phyloP scores from a whole-genome alignment of 2,797 vertebrate species.

The Dipus sagitta region DNA sequence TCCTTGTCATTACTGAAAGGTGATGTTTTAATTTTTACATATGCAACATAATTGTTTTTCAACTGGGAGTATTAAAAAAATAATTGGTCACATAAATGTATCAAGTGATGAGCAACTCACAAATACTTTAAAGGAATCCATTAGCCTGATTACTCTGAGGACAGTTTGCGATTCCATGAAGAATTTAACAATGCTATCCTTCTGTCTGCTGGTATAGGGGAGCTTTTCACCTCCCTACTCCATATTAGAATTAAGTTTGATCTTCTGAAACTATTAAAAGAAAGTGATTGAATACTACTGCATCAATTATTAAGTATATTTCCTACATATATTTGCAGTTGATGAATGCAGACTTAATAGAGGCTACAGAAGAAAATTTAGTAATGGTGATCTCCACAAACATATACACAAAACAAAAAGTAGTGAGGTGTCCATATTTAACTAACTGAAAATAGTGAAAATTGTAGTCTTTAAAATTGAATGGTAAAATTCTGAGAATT shows the following conservation, averaged over 20 bases:
- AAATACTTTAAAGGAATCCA: conserved; percentile 70
- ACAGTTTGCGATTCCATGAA: conserved; percentile 2
- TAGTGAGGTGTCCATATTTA: conserved; percentile 3
- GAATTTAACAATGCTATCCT: neutral
- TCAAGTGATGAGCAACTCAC: conserved; percentile 58
- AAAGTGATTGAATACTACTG: neutral
- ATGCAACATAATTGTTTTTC: conserved; percentile 76
- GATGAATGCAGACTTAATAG: neutral
- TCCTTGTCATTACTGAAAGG: conserved; percentile 71
- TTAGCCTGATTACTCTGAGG: conserved; percentile 53
- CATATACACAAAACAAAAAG: neutral
- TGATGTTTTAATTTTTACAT: conserved; percentile 52
- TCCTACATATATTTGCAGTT: neutral
- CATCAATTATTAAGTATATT: conserved; percentile 8
- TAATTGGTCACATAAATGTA: conserved; percentile 65
- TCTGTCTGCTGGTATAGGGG: neutral
- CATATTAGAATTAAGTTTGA: conserved; percentile 43
- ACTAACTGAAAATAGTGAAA: conserved; percentile 25
- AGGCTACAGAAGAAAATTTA: neutral
- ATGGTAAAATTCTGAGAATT: neutral
- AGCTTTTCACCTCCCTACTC: neutral
- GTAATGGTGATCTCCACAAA: neutral
- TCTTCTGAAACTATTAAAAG: neutral
- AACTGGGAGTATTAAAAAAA: conserved; percentile 67
- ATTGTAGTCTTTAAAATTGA: neutral